phyloP scores from a whole-genome alignment of 2,113 vertebrate species.

The Scomber japonicus region DNA sequence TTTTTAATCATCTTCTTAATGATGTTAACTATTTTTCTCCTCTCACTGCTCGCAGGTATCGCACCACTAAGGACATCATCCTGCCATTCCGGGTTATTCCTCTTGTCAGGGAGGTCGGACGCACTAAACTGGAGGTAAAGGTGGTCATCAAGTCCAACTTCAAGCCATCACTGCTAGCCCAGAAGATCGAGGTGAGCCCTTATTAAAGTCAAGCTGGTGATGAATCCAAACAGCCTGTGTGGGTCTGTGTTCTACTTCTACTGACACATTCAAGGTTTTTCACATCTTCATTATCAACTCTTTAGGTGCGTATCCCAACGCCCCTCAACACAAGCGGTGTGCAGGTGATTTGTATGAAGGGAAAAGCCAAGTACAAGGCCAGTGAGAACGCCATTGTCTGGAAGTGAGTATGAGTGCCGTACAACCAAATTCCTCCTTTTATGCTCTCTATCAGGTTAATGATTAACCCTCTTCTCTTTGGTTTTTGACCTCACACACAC shows the following conservation, averaged over 20 bases:
- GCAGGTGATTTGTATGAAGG: slow-evolving; percentile 99
- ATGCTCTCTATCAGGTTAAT: slow-evolving; percentile 9
- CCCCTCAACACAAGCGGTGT: slow-evolving; percentile 98
- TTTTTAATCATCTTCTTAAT: too few species aligned
- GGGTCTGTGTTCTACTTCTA: too few species aligned
- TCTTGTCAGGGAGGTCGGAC: slow-evolving; percentile 96
- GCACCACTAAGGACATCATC: slow-evolving; percentile 99
- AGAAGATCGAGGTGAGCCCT: slow-evolving; percentile 96
- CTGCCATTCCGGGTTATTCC: slow-evolving; percentile 98
- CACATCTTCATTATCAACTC: not conserved
- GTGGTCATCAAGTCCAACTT: slow-evolving; percentile 99
- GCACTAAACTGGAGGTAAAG: slow-evolving; percentile 98
- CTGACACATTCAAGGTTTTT: not conserved
- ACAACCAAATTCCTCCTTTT: not conserved
- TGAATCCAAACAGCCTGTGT: not conserved
- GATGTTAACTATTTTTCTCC: too few species aligned
- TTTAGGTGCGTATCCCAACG: slow-evolving; percentile 96
- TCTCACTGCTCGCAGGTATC: slow-evolving; percentile 86
- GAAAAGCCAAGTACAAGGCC: slow-evolving; percentile 99
- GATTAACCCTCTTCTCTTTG: slow-evolving; percentile 13
- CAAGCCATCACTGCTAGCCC: slow-evolving; percentile 97
- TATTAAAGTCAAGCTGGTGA: not conserved
- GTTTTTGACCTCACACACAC: slow-evolving; percentile 13
- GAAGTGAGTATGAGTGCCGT: slow-evolving; percentile 89
- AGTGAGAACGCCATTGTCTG: slow-evolving; percentile 99